Evolutionary conservation across 2,888 invertebrate species (phyloP), one percentile per base, ranked within the genome.

Genomic region (Blomia tropicalis): DNA sequence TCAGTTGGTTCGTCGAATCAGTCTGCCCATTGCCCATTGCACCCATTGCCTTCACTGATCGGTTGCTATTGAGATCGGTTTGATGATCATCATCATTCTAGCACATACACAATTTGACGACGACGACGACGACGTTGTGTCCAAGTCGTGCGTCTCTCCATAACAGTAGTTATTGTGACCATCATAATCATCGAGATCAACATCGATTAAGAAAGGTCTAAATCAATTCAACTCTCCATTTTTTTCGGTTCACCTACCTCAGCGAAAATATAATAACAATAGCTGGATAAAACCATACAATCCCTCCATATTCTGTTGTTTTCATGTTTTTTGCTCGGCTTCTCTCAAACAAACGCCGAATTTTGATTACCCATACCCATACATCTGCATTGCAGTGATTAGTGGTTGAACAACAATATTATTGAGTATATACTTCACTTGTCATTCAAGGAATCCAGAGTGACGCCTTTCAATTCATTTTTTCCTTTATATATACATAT

Each of bases 41-140:
- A n/a, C n/a, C n/a, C n/a, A n/a, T n/a, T n/a, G n/a, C n/a, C 56
- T 19, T 56, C 4, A 23, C 19, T 56, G 32, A 11, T 32, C 19
- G 25, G 56, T 32, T 56, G 51, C 51, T 47, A 47, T 47, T 47
- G 51, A 47, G 51, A 47, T 47, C 51, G 51, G n/a, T n/a, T 47
- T 22, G 23, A 47, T 22, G 14, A 41, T 14, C 41, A 41, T 14
- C 41, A 41, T n/a, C n/a, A n/a, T n/a, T n/a, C n/a, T n/a, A n/a
- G n/a, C n/a, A n/a, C n/a, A n/a, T n/a, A n/a, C n/a, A n/a, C n/a
- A n/a, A n/a, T n/a, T n/a, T n/a, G n/a, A n/a, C 36, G 17, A 36
- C 7, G 36, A 36, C 36, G 7, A 36, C 36, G 7, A 36, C 36
- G 17, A 36, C 36, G n/a, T n/a, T n/a, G n/a, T n/a, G n/a, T n/a